These are phyloP conservation scores for Falco biarmicus DNA, from an alignment of 2,797 vertebrate genomes.

Conservation along the genomic window DNA sequence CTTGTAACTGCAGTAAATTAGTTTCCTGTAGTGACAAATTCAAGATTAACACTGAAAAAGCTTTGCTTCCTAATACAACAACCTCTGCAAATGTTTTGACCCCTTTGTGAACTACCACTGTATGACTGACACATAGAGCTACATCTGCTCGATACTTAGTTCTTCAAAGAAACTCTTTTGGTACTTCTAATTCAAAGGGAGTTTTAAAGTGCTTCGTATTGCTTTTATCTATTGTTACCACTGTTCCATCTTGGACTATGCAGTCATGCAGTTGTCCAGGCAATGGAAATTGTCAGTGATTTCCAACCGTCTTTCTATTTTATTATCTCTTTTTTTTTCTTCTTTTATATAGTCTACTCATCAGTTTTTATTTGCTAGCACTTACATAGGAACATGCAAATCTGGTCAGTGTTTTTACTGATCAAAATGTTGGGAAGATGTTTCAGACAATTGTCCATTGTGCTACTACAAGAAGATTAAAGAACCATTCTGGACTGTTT, in stretches of 20 bases:
- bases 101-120: neutral
- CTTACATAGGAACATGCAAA: neutral
- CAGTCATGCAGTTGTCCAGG: neutral
- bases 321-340: neutral
- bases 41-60: neutral
- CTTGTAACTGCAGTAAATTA: neutral
- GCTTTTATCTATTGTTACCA: neutral
- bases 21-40: neutral
- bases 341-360: neutral
- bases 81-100: neutral
- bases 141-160: neutral
- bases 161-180: neutral
- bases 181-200: neutral
- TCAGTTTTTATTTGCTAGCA: neutral
- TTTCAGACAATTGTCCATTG: conserved; percentile 39
- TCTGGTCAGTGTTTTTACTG: conserved; percentile 3
- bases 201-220: neutral
- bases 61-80: neutral
- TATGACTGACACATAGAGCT: neutral
- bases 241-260: neutral
- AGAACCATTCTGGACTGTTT: neutral
- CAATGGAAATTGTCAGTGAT: neutral
- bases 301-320: neutral
- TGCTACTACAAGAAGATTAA: conserved; percentile 5
- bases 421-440: conserved; percentile 4